These are phyloP conservation scores for Rhinoraja longicauda DNA, from an alignment of 2,797 vertebrate species.

Conservation along the genomic window DNA sequence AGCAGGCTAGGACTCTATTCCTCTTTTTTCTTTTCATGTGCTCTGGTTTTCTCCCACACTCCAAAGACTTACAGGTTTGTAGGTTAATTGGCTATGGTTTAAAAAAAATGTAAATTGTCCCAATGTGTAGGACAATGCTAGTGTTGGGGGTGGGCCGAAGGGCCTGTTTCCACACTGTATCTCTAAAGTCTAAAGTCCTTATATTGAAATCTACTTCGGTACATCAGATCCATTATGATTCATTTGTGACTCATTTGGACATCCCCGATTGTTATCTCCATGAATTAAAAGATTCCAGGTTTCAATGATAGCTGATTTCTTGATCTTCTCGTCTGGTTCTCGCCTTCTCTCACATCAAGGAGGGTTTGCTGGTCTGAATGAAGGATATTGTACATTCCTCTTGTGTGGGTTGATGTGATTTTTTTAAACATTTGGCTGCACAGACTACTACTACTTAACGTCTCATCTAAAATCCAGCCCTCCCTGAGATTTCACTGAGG, in stretches of 20 bases:
- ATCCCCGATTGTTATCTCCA: background rate
- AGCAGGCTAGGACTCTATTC: too few relatives aligned
- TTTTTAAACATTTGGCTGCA: background rate
- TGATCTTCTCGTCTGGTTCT: background rate
- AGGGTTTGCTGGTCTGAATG: background rate
- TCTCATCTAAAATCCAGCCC: background rate
- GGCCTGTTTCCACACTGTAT: too few relatives aligned
- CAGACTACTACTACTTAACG: background rate
- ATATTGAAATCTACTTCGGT: background rate
- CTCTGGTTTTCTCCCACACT: too few relatives aligned
- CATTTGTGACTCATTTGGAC: too few relatives aligned
- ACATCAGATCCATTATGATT: background rate
- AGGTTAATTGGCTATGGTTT: too few relatives aligned
- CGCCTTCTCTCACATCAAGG: background rate
- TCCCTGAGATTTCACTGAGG: background rate
- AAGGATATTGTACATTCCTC: background rate
- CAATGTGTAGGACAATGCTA: too few relatives aligned
- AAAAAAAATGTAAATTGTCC: too few relatives aligned
- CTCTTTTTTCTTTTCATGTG: too few relatives aligned
- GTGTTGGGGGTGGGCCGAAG: too few relatives aligned
- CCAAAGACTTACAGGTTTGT: too few relatives aligned
- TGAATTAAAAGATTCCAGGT: background rate
- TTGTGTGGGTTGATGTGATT: background rate
- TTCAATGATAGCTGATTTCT: background rate
- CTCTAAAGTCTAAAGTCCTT: too few relatives aligned